Percentiles rank a stretch among this genome's conserved stretches.
These are phyloP conservation scores for Nyctibius grandis DNA, from an alignment of 2,797 vertebrate species.

Conservation along the genomic window DNA sequence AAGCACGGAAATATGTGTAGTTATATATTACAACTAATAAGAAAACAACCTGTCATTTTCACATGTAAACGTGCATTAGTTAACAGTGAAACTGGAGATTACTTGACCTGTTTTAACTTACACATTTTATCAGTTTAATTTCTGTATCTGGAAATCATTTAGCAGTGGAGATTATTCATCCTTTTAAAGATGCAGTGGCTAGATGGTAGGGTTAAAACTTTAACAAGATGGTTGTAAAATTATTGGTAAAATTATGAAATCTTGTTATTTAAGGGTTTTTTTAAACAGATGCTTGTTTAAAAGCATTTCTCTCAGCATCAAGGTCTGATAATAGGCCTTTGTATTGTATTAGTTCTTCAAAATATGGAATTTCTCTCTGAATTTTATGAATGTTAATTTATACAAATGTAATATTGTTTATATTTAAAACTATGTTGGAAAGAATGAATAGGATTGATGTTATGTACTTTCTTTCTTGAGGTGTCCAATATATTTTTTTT, in stretches of 20 bases:
- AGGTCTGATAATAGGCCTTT: not conserved
- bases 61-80: fast-evolving
- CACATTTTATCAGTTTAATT: not conserved
- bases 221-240: not conserved
- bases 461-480: not conserved
- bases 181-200: not conserved
- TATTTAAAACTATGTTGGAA: slow-evolving; percentile 22
- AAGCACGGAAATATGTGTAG: not conserved
- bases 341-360: slow-evolving; percentile 9
- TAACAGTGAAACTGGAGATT: not conserved
- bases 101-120: not conserved
- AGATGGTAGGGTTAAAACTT: not conserved
- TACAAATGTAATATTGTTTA: not conserved
- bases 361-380: not conserved
- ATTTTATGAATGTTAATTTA: slow-evolving; percentile 32
- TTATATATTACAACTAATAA: fast-evolving
- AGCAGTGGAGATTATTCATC: not conserved
- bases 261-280: not conserved
- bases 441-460: not conserved
- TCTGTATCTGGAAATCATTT: not conserved
- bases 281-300: not conserved
- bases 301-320: not conserved
- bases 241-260: not conserved
- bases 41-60: not conserved
- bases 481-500: not conserved